phyloP scores from a whole-genome alignment of 1,140 invertebrate genomes.

The Psilanteris sp. region DNA sequence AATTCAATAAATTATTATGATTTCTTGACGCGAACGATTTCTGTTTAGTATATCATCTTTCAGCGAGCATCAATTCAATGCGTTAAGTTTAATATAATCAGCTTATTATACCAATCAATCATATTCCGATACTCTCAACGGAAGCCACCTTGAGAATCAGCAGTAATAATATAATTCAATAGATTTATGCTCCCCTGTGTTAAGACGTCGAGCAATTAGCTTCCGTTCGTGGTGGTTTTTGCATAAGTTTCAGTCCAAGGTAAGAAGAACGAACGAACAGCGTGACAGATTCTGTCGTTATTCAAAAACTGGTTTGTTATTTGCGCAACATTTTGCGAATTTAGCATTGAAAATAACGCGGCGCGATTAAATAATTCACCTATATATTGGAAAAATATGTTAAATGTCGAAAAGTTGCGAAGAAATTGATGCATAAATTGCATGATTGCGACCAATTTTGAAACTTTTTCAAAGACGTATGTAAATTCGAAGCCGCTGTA shows the following conservation, averaged over 20 bases:
- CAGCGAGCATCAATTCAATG: too few relatives aligned
- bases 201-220: constrained; percentile 18
- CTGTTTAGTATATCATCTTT: too few relatives aligned
- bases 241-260: constrained; percentile 1
- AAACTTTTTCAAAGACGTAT: neutral
- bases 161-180: constrained; percentile 24
- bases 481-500: neutral
- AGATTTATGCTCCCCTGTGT: constrained; percentile 29
- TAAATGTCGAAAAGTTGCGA: neutral
- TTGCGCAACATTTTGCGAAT: neutral
- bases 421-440: too few relatives aligned
- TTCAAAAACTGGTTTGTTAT: neutral
- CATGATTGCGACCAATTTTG: neutral
- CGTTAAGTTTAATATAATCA: too few relatives aligned
- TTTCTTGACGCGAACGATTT: too few relatives aligned
- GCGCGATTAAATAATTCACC: neutral
- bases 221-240: constrained; percentile 9
- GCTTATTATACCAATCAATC: too few relatives aligned
- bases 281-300: neutral
- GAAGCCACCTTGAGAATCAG: constrained; percentile 9
- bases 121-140: too few relatives aligned
- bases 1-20: too few relatives aligned
- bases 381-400: too few relatives aligned
- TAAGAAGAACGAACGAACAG: neutral
- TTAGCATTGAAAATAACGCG: constrained; percentile 1